These are phyloP conservation scores for Harpegnathos saltator DNA, from an alignment of 1,140 invertebrate species.

Conservation along the genomic window DNA sequence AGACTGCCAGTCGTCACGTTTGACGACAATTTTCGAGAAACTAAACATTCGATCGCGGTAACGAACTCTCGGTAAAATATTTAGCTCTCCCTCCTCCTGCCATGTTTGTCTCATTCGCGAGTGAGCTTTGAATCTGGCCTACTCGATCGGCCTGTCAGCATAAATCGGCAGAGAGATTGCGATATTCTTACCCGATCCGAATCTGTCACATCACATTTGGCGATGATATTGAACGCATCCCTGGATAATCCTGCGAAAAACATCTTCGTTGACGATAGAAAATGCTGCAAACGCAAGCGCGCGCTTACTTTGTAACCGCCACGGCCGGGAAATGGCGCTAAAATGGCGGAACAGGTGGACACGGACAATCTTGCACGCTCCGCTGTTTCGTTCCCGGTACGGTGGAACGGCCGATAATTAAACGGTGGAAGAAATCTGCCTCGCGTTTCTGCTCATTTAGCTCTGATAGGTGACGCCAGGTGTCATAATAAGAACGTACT, in stretches of 20 bases:
- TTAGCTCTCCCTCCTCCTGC: too few relatives aligned
- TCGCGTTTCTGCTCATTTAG: too few relatives aligned
- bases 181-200: not conserved
- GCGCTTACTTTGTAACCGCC: not conserved
- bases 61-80: too few relatives aligned
- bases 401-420: not conserved
- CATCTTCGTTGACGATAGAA: not conserved
- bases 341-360: constrained; percentile 25
- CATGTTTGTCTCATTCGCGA: not conserved
- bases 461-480: not conserved
- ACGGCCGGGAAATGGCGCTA: not conserved
- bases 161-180: not conserved
- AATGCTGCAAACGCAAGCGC: not conserved
- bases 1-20: too few relatives aligned
- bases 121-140: not conserved
- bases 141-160: not conserved
- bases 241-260: not conserved
- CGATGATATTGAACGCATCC: not conserved
- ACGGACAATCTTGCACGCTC: not conserved
- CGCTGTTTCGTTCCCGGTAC: too few relatives aligned
- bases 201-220: not conserved
- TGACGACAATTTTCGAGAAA: too few relatives aligned
- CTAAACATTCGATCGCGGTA: too few relatives aligned
- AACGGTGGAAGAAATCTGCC: too few relatives aligned
- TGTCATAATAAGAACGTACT: not conserved